phyloP scores from a whole-genome alignment of 2,797 vertebrate species.

The Poecilia gillii region DNA sequence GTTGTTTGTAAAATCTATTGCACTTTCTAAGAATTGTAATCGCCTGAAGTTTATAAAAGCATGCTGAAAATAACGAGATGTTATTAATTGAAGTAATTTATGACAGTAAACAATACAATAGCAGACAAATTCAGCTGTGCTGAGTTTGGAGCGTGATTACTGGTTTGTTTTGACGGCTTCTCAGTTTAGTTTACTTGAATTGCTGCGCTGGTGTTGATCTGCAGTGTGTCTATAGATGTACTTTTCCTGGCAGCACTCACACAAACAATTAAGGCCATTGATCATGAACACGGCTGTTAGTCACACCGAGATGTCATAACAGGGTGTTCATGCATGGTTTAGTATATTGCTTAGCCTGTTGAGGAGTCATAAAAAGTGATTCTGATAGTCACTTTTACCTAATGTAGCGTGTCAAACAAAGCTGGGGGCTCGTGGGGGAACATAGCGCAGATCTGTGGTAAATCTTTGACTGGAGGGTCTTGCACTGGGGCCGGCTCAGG shows the following conservation, averaged over 20 bases:
- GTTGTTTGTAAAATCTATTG: constrained; percentile 24
- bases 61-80: not conserved
- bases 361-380: constrained; percentile 44
- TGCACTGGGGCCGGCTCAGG: constrained; percentile 15
- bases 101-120: not conserved
- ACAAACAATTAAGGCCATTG: constrained; percentile 52
- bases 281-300: constrained; percentile 55
- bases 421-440: constrained; percentile 10
- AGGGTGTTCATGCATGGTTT: constrained; percentile 43
- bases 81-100: not conserved
- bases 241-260: constrained; percentile 51
- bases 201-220: constrained; percentile 63
- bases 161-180: constrained; percentile 68
- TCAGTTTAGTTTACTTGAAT: constrained; percentile 60
- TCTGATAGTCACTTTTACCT: constrained; percentile 49
- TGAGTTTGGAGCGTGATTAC: constrained; percentile 44
- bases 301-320: constrained; percentile 64
- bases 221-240: constrained; percentile 57
- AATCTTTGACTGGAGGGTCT: constrained; percentile 16
- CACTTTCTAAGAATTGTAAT: constrained; percentile 14
- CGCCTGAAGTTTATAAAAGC: not conserved
- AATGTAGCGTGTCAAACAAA: constrained; percentile 40
- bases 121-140: not conserved
- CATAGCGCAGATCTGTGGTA: constrained; percentile 19
- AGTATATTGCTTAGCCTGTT: constrained; percentile 28